A percentile compares a stretch with the other conserved stretches of the same genome.
phyloP scores from a whole-genome alignment of 1,140 invertebrate genomes.

The Pollicipes pollicipes region DNA sequence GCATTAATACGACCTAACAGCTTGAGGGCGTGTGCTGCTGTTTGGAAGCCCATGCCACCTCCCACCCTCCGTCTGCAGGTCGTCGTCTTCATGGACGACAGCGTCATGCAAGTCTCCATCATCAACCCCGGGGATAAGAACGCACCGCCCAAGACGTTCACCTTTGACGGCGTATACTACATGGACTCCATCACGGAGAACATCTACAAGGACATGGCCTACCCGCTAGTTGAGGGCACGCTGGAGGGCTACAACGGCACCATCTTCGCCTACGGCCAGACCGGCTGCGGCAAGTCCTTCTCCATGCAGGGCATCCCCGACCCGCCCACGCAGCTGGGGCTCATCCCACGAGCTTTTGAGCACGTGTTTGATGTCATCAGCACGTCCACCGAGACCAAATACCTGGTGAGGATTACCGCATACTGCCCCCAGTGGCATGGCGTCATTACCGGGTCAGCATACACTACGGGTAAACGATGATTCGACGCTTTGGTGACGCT shows the following conservation, averaged over 20 bases:
- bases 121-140: slow-evolving; percentile 37
- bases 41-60: too few species aligned
- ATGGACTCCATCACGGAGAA: slow-evolving; percentile 41
- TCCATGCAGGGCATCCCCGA: slow-evolving; percentile 36
- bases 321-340: slow-evolving; percentile 40
- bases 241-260: slow-evolving; percentile 74
- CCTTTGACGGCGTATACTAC: slow-evolving; percentile 50
- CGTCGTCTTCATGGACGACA: slow-evolving; percentile 49
- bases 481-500: too few species aligned
- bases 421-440: too few species aligned
- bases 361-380: slow-evolving; percentile 83
- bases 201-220: slow-evolving; percentile 48
- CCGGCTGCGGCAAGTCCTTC: slow-evolving; percentile 50
- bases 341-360: slow-evolving; percentile 72
- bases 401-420: slow-evolving; percentile 35
- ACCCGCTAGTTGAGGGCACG: slow-evolving; percentile 52
- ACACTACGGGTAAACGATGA: too few species aligned
- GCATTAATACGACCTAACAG: too few species aligned
- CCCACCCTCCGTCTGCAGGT: slow-evolving; percentile 29
- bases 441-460: too few species aligned
- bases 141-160: slow-evolving; percentile 49
- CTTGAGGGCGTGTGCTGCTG: too few species aligned
- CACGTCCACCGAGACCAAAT: slow-evolving; percentile 58
- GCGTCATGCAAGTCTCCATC: slow-evolving; percentile 36
- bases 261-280: slow-evolving; percentile 78